Base-by-base conservation (phyloP, 2,797 vertebrate genomes). In the Melanotaenia boesemani region DNA sequence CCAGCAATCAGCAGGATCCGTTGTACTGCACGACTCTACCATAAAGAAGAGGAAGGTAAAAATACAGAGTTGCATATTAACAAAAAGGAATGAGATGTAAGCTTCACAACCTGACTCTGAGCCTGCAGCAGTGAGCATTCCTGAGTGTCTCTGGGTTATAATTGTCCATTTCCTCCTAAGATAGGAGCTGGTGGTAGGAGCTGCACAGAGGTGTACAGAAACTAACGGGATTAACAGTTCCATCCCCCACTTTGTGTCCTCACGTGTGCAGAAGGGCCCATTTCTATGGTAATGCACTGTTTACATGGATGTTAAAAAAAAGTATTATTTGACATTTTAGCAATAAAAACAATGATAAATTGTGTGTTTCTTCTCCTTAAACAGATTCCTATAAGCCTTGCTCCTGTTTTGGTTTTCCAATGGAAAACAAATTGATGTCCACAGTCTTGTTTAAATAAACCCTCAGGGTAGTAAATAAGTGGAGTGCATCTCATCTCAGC, bases 211-310 rank as follows among this genome's bases (percentile, higher is more conserved):
- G 82, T 83, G 81, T 44, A 62, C 73, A 76, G 74, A 85, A 79
- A 82, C 84, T 92, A 92, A 94, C 91, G 88, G 91, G 91, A 93
- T 94, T 93, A 92, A 83, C 83, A 86, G 26, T 78, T 82, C 84
- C 85, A 80, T 72, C 83, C 79, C 88, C 77, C 80, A 86, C 79
- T 81, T 78, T 74, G 77, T 22, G 83, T 80, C 83, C 74, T 76
- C 85, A 82, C 74, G 76, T 80, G 80, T 82, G 82, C 85, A 81
- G 84, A 83, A 81, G 83, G 85, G 90, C 83, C 85, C 79, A 91
- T 95, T 91, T 94, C 86, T 82, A 91, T 94, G 92, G 77, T 92
- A 95, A 94, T 95, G 69, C 82, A 48, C 59, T 89, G 83, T 94
- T 93, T 91, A 91, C 83, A 85, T 79, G 81, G 84, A 89, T 83